Evolutionary conservation across 2,113 vertebrate species (phyloP), one percentile per base, ranked within the genome.

Genomic region (Sturnira hondurensis): DNA sequence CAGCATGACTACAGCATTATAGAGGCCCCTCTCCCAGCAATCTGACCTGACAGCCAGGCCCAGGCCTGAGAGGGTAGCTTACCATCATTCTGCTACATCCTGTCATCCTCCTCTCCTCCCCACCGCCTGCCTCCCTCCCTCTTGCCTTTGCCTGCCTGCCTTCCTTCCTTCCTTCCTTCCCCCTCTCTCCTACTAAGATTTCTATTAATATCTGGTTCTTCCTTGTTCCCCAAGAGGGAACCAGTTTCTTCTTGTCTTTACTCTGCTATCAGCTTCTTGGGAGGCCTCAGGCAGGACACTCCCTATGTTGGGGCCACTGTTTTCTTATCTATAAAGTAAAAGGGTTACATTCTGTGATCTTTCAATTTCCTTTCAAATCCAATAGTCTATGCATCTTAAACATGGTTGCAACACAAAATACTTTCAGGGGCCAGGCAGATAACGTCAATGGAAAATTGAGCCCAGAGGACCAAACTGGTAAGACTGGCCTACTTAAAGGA

Each of bases 81-180:
- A 1, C 26, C 2, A 13, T 12, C 50, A 33, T 19, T 63, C 17
- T 26, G 50, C 41, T 6, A 1, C 15, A 20, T 15, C 33, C 9
- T 8, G 28, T 38, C 19, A 8, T 20, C 22, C 17, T 9, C 47
- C 9, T 28, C 38, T 24, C 22, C 6, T 41, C 1, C 47, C 11
- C 6, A 0, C 20, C 7, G 56, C 22, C 13, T 43, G 28, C 14
- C 17, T 22, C 6, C n/a, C 12, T 24, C 19, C 28, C 2, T 1
- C 24, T 6, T 0, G 33, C 15, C 36, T 17, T 1, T 5, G 3
- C 47, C 2, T 6, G 33, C 12, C 36, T 7, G 28, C 1, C 45
- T 7, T 28, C 24, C 58, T 7, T 8, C 7, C 4, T 22, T 0
- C 5, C 7, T 31, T 36, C 38, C 36, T 58, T 15, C 4, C 11